A percentile compares a stretch with the other conserved stretches of the same genome.
These are phyloP conservation scores for Leiothrix lutea DNA, from an alignment of 2,113 vertebrate species.

Conservation along the genomic window DNA sequence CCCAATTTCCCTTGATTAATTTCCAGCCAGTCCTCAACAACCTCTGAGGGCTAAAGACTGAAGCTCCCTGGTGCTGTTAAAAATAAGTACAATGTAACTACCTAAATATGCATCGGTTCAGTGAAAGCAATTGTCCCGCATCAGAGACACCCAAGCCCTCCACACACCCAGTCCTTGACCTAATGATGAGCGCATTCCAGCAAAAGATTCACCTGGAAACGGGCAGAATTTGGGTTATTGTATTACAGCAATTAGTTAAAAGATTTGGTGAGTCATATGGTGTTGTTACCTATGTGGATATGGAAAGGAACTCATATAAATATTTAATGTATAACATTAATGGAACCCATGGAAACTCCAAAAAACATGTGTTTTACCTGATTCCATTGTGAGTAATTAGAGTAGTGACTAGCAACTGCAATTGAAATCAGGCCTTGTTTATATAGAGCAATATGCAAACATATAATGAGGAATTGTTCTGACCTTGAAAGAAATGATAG, in stretches of 20 bases:
- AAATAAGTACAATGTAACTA: neutral
- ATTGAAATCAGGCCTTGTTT: neutral
- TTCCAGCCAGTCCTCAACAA: neutral
- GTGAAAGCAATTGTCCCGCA: neutral
- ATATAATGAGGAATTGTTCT: neutral
- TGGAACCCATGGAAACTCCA: neutral
- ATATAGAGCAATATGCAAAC: neutral
- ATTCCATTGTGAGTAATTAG: neutral
- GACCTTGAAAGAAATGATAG: neutral
- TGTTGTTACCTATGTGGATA: neutral
- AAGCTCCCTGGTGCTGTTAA: neutral
- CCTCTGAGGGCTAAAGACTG: neutral
- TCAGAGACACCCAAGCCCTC: neutral
- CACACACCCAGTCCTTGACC: accelerated
- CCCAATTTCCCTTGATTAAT: neutral
- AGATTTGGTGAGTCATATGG: neutral
- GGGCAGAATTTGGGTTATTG: neutral
- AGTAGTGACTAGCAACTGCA: neutral
- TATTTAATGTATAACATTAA: neutral
- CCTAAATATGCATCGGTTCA: neutral
- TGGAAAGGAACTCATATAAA: neutral
- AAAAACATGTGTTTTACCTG: neutral
- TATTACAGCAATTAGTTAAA: neutral
- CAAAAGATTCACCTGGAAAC: neutral
- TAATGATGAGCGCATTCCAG: neutral